Conservation (phyloP, 2,797 vertebrate species). For the Coranthus polyacanthus region DNA sequence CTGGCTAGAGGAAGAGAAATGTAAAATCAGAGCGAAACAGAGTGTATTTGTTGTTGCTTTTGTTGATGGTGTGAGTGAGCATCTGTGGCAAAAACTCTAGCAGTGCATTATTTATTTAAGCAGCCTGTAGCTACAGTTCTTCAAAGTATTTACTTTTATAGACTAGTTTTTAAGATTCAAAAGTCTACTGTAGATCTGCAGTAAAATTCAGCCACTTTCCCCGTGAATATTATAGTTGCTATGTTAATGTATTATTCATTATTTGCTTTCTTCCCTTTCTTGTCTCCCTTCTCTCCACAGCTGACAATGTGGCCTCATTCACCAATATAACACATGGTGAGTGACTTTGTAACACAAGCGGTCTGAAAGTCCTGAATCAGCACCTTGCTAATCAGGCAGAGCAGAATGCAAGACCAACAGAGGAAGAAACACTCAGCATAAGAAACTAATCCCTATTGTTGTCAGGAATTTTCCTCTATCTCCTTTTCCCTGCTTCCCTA, state of each 20-base stretch:
- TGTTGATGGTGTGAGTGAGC: conserved; percentile 55
- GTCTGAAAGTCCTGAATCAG: conserved; percentile 72
- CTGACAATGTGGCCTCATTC: conserved; percentile 61
- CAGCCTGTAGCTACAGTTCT: conserved; percentile 62
- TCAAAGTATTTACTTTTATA: conserved; percentile 71
- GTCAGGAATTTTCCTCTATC: conserved; percentile 38
- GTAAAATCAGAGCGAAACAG: conserved; percentile 16
- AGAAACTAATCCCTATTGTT: conserved; percentile 80
- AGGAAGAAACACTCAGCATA: conserved; percentile 66
- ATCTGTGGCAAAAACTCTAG: conserved; percentile 53
- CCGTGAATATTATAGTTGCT: conserved; percentile 70
- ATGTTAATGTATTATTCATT: conserved; percentile 75
- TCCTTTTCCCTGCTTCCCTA: conserved; percentile 32
- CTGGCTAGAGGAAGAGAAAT: conserved; percentile 3
- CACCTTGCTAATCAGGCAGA: conserved; percentile 72
- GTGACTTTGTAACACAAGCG: conserved; percentile 71
- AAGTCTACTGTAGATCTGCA: conserved; percentile 55
- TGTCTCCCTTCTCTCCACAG: conserved; percentile 65
- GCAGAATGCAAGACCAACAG: conserved; percentile 61
- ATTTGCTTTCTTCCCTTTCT: conserved; percentile 52
- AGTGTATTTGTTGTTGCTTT: conserved; percentile 43
- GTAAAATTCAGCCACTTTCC: conserved; percentile 59
- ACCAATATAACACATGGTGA: conserved; percentile 72
- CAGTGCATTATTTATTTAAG: conserved; percentile 75
- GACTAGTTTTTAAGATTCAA: conserved; percentile 56